Percentiles rank a stretch among this genome's conserved stretches.
Conservation (phyloP, 1,140 invertebrate genomes). For the Centruroides vittatus region DNA sequence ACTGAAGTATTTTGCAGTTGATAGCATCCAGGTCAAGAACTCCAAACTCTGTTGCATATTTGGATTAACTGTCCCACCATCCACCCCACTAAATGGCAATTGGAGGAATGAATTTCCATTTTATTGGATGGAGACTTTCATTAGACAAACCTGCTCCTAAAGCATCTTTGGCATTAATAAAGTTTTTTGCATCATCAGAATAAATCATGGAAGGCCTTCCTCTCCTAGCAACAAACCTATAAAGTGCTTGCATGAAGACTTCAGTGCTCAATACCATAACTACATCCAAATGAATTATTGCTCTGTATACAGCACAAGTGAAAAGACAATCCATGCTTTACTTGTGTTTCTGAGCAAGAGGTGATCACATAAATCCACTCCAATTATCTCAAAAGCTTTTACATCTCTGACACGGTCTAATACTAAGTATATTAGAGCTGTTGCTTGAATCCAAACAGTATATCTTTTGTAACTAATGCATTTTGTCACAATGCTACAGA, state of each 20-base stretch:
- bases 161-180: no score
- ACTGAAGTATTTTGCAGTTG: background rate
- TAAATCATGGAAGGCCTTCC: conserved; percentile 6
- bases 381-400: background rate
- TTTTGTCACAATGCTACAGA: background rate
- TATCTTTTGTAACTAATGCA: conserved; percentile 1
- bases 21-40: background rate
- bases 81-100: no score
- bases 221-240: conserved; percentile 28
- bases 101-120: no score
- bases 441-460: background rate
- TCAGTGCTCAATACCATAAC: conserved; percentile 26
- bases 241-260: conserved; percentile 27
- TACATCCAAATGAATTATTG: conserved; percentile 31
- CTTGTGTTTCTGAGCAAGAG: conserved; percentile 22
- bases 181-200: conserved; percentile 14
- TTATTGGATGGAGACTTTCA: no score
- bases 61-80: conserved; percentile 3
- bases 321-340: conserved; percentile 30
- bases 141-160: no score
- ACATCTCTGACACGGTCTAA: conserved; percentile 1
- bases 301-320: conserved; percentile 30
- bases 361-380: background rate
- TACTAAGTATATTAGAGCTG: background rate
- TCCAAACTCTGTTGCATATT: background rate